A percentile compares a stretch with the other conserved stretches of the same genome.
Conservation (phyloP, 2,888 invertebrate genomes). For the Lymantria dispar region DNA sequence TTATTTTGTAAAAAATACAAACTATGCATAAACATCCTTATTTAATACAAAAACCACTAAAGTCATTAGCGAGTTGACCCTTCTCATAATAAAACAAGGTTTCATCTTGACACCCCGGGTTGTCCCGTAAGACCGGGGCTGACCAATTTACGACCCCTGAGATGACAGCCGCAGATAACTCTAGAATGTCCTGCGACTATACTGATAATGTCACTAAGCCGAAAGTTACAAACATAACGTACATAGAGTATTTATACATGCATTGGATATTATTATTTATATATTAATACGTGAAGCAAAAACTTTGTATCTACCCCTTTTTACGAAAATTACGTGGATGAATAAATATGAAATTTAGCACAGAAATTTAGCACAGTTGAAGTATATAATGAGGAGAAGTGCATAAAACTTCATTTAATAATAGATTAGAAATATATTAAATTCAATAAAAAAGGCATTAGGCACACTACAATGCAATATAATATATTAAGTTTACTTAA, state of each 20-base stretch:
- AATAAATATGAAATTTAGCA: too few species aligned
- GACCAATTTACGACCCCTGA: conserved; percentile 49
- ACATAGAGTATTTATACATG: too few species aligned
- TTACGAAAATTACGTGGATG: too few species aligned
- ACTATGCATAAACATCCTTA: conserved; percentile 15
- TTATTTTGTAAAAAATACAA: background rate
- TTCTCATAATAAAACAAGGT: conserved; percentile 64
- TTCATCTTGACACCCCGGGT: conserved; percentile 69
- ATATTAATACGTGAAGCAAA: too few species aligned
- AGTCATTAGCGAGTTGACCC: conserved; percentile 70
- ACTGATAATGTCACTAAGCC: conserved; percentile 69
- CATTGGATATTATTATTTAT: conserved; percentile 40
- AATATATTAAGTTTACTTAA: too few species aligned
- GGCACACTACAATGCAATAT: too few species aligned
- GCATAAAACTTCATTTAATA: too few species aligned
- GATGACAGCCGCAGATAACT: conserved; percentile 69
- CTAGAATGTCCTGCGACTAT: conserved; percentile 62
- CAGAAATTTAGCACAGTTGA: too few species aligned
- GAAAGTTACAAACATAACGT: conserved; percentile 48
- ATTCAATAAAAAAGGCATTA: too few species aligned
- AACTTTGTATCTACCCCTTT: too few species aligned
- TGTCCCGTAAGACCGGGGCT: conserved; percentile 48
- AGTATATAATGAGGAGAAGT: too few species aligned
- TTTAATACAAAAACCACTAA: conserved; percentile 49
- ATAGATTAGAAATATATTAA: too few species aligned